These are phyloP conservation scores for Leptothorax acervorum DNA, from an alignment of 2,888 invertebrate genomes.

Conservation along the genomic window DNA sequence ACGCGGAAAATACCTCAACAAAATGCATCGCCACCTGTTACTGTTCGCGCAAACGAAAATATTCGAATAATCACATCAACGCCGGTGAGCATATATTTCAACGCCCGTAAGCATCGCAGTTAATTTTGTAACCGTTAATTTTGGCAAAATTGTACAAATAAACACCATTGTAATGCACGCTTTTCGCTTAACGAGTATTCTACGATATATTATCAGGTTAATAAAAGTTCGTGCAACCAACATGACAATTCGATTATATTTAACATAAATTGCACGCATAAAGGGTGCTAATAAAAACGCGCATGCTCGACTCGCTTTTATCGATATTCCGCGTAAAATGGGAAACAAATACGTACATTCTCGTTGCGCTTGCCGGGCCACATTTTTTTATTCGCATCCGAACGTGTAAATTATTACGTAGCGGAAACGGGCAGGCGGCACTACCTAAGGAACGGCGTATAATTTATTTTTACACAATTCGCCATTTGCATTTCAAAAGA, in stretches of 20 bases:
- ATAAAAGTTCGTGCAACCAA: slow-evolving; percentile 2
- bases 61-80: slow-evolving; percentile 33
- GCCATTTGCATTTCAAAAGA: slow-evolving; percentile 49
- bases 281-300: slow-evolving; percentile 4
- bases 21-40: slow-evolving; percentile 31
- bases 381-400: background rate
- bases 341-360: background rate
- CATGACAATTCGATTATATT: slow-evolving; percentile 13
- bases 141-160: slow-evolving; percentile 23
- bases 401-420: slow-evolving; percentile 24
- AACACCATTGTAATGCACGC: background rate
- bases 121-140: slow-evolving; percentile 31
- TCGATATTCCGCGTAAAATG: background rate
- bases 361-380: background rate
- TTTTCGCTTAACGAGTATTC: slow-evolving; percentile 15
- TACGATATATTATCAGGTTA: slow-evolving; percentile 18
- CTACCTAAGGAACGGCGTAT: slow-evolving; percentile 22
- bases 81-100: slow-evolving; percentile 6
- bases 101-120: slow-evolving; percentile 1
- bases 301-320: background rate
- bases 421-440: background rate
- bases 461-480: slow-evolving; percentile 51
- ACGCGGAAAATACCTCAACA: slow-evolving; percentile 24
- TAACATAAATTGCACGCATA: slow-evolving; percentile 17
- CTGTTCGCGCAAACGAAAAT: background rate